Conservation (phyloP, 2,113 vertebrate genomes). For the Hydrochoerus hydrochaeris region DNA sequence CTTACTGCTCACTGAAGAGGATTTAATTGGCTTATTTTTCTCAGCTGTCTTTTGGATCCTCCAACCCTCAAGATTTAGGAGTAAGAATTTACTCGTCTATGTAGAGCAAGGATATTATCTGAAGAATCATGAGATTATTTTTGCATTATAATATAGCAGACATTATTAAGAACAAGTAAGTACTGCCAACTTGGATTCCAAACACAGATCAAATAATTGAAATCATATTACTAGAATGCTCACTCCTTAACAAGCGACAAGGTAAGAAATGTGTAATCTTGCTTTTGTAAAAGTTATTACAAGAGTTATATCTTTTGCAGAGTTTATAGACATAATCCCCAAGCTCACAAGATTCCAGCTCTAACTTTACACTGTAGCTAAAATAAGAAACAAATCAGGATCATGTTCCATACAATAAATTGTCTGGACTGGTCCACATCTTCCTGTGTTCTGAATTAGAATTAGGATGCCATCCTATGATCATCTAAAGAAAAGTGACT, state of each 20-base stretch:
- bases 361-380: neutral
- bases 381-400: neutral
- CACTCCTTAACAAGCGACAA: neutral
- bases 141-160: neutral
- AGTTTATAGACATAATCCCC: too few relatives aligned
- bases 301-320: too few relatives aligned
- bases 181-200: neutral
- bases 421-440: neutral
- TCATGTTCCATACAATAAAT: neutral
- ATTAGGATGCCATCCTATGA: neutral
- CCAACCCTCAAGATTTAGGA: neutral
- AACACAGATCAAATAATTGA: neutral
- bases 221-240: neutral
- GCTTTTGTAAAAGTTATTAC: neutral
- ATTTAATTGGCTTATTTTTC: neutral
- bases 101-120: neutral
- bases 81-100: neutral
- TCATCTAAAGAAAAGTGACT: neutral
- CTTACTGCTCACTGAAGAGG: neutral
- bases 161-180: neutral
- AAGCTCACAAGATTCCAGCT: too few relatives aligned
- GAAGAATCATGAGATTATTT: neutral
- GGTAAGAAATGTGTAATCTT: neutral
- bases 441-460: neutral
- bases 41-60: neutral